Conservation (phyloP, 2,797 vertebrate species). For the Lophius americanus region DNA sequence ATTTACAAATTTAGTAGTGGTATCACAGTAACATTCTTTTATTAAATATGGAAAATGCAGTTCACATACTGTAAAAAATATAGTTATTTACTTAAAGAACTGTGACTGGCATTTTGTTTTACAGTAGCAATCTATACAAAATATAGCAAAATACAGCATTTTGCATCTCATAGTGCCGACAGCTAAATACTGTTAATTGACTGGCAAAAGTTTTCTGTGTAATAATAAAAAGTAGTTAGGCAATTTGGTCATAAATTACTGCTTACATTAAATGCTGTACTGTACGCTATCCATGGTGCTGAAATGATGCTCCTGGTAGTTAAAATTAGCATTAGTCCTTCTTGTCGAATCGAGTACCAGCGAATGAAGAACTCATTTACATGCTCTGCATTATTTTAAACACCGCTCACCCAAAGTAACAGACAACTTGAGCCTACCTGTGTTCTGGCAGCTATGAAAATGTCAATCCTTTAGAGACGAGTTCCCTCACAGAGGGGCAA, state of each 20-base stretch:
- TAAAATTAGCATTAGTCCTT: not conserved
- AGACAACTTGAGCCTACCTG: constrained; percentile 63
- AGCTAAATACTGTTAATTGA: no score
- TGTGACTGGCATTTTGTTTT: no score
- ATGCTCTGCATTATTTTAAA: not conserved
- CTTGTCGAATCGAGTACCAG: not conserved
- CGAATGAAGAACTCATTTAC: not conserved
- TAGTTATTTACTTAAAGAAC: no score
- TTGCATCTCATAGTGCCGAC: no score
- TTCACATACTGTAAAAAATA: no score
- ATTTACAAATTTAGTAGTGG: no score
- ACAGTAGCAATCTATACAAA: no score
- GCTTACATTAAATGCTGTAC: not conserved
- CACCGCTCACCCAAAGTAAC: not conserved
- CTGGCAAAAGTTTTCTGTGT: no score
- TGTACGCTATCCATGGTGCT: constrained; percentile 83
- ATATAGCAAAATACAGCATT: no score
- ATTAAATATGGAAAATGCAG: no score
- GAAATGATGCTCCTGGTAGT: constrained; percentile 29
- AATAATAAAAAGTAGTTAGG: not conserved
- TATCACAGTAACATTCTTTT: no score
- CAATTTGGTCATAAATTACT: not conserved
- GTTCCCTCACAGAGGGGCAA: constrained; percentile 46
- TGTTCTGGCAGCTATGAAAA: constrained; percentile 31
- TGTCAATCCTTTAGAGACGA: constrained; percentile 30